Conservation (phyloP, 2,888 invertebrate genomes). For the Tetramorium bicarinatum region DNA sequence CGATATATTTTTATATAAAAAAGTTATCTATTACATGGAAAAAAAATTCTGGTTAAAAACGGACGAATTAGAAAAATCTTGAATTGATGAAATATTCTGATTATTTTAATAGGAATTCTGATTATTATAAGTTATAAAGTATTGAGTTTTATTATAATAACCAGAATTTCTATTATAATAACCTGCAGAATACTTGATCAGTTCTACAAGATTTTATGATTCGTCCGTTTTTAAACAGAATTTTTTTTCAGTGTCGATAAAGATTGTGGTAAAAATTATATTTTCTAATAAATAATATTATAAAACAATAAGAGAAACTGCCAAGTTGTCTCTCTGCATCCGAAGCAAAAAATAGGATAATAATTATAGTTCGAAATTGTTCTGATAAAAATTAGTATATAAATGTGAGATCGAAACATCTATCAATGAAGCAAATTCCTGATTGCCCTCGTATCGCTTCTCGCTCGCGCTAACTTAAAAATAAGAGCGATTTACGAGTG, state of each 20-base stretch:
- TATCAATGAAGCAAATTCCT: background rate
- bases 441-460: background rate
- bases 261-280: background rate
- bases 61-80: too few species aligned
- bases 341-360: background rate
- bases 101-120: too few species aligned
- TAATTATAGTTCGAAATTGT: background rate
- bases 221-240: too few species aligned
- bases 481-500: slow-evolving; percentile 42
- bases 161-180: too few species aligned
- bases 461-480: slow-evolving; percentile 31
- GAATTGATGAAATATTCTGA: too few species aligned
- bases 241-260: background rate
- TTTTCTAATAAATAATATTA: background rate
- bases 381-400: background rate
- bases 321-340: background rate
- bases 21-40: too few species aligned
- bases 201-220: too few species aligned
- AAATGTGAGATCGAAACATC: background rate
- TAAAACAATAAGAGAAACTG: background rate
- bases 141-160: too few species aligned
- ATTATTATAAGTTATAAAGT: too few species aligned
- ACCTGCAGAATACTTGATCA: too few species aligned
- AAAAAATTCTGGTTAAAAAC: too few species aligned
- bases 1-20: background rate